phyloP scores from a whole-genome alignment of 2,888 invertebrate genomes.

The Tineola bisselliella region DNA sequence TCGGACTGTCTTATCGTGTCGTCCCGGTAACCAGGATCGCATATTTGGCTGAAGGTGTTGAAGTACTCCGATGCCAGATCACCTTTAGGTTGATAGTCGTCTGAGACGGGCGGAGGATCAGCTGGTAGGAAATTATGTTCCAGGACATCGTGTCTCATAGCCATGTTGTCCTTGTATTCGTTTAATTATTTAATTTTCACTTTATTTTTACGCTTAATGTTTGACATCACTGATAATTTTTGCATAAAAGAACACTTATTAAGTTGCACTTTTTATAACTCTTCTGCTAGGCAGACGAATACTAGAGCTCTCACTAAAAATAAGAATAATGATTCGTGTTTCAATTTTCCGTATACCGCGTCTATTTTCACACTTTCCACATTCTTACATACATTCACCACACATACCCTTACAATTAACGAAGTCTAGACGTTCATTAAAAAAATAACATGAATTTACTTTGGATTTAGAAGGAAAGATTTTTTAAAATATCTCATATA shows the following conservation, averaged over 20 bases:
- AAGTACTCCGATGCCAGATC: conserved; percentile 56
- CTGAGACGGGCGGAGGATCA: conserved; percentile 62
- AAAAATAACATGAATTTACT: too few species aligned
- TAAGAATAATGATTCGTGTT: too few species aligned
- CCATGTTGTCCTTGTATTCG: conserved; percentile 23
- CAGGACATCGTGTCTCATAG: conserved; percentile 50
- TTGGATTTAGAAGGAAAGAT: too few species aligned
- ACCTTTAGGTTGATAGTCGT: conserved; percentile 41
- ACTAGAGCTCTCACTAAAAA: too few species aligned
- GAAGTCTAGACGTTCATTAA: too few species aligned
- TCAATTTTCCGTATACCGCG: too few species aligned
- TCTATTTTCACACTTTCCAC: too few species aligned
- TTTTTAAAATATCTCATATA: too few species aligned
- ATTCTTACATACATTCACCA: too few species aligned
- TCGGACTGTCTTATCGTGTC: conserved; percentile 46
- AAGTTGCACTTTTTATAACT: too few species aligned
- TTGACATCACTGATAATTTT: conserved; percentile 4
- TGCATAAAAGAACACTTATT: background rate
- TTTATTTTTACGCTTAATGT: conserved; percentile 5
- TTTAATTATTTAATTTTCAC: background rate
- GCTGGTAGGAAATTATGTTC: conserved; percentile 62
- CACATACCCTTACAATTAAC: too few species aligned
- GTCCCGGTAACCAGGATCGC: conserved; percentile 41
- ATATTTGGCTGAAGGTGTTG: conserved; percentile 58
- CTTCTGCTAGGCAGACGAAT: too few species aligned